Percentiles rank a stretch among this genome's conserved stretches.
Conservation (phyloP, 2,888 invertebrate genomes). For the Lasiommata megera region DNA sequence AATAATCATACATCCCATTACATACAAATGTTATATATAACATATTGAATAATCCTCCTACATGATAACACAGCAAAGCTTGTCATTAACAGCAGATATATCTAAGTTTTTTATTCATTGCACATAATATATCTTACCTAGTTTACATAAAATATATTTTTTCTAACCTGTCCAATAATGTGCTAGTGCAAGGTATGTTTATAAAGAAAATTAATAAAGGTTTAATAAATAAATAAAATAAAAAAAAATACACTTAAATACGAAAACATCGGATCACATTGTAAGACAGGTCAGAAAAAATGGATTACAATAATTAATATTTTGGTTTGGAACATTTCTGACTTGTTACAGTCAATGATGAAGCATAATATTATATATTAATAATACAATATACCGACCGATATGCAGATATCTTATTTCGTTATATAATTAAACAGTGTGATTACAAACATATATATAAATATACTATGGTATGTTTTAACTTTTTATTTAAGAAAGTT, state of each 20-base stretch:
- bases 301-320: conserved; percentile 10
- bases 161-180: too few relatives aligned
- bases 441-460: neutral
- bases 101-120: conserved; percentile 19
- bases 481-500: neutral
- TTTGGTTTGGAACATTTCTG: conserved; percentile 4
- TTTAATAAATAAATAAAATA: too few relatives aligned
- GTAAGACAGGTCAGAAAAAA: too few relatives aligned
- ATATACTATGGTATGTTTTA: too few relatives aligned
- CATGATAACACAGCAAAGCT: conserved; percentile 27
- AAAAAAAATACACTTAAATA: too few relatives aligned
- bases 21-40: neutral
- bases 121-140: conserved; percentile 20
- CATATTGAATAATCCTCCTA: conserved; percentile 10
- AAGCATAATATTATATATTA: neutral
- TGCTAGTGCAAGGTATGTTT: too few relatives aligned
- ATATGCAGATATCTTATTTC: conserved; percentile 2
- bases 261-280: too few relatives aligned
- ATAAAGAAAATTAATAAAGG: too few relatives aligned
- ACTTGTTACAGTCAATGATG: neutral
- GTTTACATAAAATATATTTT: too few relatives aligned
- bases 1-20: conserved; percentile 1
- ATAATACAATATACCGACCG: neutral
- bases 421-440: neutral
- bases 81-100: conserved; percentile 23